phyloP scores from a whole-genome alignment of 2,888 invertebrate species.

The Fissipunctia ypsillon region DNA sequence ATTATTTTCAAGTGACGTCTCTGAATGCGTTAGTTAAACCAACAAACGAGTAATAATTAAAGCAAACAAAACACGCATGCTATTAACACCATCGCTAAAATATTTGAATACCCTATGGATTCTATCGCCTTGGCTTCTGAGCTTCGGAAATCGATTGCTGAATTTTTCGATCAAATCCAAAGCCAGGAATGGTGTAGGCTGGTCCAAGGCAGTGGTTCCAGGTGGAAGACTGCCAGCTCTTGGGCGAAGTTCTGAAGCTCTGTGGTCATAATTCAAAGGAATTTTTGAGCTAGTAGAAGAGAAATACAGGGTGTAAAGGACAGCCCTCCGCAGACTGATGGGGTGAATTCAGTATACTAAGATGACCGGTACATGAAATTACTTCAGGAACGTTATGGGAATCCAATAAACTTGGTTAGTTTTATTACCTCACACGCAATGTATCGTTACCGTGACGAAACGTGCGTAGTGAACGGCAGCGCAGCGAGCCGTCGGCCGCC shows the following conservation, averaged over 20 bases:
- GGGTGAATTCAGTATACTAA: no score
- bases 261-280: constrained; percentile 60
- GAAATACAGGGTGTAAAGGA: no score
- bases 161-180: constrained; percentile 88
- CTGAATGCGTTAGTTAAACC: background rate
- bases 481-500: no score
- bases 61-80: constrained; percentile 56
- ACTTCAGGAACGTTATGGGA: no score
- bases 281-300: constrained; percentile 7
- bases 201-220: constrained; percentile 69
- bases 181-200: constrained; percentile 71
- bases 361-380: no score
- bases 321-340: no score
- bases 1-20: background rate
- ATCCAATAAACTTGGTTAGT: no score
- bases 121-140: constrained; percentile 90
- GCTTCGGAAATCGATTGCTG: constrained; percentile 84
- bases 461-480: no score
- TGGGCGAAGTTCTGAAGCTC: constrained; percentile 77
- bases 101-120: constrained; percentile 90
- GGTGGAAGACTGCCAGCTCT: constrained; percentile 85
- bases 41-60: constrained; percentile 21
- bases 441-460: no score
- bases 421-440: no score
- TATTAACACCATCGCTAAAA: constrained; percentile 64